Evolutionary conservation across 2,113 vertebrate genomes (phyloP).

Genomic region (Phrynosoma blainvillii): DNA sequence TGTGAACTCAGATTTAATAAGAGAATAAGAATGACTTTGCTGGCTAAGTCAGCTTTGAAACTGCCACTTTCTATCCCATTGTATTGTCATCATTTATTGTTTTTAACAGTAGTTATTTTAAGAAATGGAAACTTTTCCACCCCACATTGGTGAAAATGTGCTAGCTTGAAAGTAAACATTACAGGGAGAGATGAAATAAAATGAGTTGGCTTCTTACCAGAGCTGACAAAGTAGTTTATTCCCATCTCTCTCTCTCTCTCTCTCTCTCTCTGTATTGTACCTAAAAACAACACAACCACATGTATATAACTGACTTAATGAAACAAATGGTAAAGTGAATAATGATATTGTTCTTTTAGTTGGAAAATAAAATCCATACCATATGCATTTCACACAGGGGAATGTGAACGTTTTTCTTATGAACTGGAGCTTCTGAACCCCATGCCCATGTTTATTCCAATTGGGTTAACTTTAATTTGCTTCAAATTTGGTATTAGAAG

Average conservation of each 20-base stretch:
- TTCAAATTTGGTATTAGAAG: not conserved
- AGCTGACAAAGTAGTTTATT: not conserved
- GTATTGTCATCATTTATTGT: too few species aligned
- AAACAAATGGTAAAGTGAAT: not conserved
- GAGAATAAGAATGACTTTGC: too few species aligned
- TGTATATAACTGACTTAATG: not conserved
- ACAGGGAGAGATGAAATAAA: not conserved
- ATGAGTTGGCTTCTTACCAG: not conserved
- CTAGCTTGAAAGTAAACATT: not conserved
- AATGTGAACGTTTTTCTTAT: not conserved
- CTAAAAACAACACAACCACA: not conserved
- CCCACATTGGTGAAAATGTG: not conserved
- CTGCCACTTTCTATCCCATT: too few species aligned
- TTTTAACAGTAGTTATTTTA: not conserved
- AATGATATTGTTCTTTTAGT: not conserved
- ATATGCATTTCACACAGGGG: not conserved
- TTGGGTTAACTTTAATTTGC: not conserved
- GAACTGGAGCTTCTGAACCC: not conserved
- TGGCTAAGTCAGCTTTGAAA: too few species aligned
- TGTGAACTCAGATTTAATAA: too few species aligned
- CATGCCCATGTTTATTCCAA: not conserved
- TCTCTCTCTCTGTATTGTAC: not conserved
- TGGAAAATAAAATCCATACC: not conserved
- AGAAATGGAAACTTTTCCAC: not conserved
- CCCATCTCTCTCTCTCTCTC: not conserved